These are phyloP conservation scores for Gambusia affinis DNA, from an alignment of 2,113 vertebrate genomes.

Conservation along the genomic window DNA sequence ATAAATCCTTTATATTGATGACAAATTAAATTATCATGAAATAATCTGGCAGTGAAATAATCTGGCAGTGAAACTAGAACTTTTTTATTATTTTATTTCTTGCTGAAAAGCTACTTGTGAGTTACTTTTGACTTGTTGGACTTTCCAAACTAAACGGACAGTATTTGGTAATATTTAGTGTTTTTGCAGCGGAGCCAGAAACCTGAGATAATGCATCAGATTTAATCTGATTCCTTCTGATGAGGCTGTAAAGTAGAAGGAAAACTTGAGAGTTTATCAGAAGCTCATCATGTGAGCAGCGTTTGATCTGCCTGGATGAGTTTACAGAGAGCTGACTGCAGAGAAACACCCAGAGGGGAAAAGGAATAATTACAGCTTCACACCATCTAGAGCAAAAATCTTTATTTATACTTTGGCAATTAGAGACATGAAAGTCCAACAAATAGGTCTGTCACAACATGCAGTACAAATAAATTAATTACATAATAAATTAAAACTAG, in stretches of 20 bases:
- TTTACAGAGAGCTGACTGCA: not conserved
- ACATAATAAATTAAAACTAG: no score
- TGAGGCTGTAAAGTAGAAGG: not conserved
- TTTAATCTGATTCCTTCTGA: not conserved
- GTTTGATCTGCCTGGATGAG: not conserved
- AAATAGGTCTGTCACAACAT: not conserved
- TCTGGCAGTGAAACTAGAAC: no score
- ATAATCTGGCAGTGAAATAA: no score
- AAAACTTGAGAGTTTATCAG: not conserved
- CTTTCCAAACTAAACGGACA: no score
- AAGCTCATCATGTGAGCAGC: slow-evolving; percentile 14
- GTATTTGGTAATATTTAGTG: no score
- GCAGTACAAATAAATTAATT: no score
- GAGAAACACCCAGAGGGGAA: not conserved
- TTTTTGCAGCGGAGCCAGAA: not conserved
- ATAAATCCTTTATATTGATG: no score
- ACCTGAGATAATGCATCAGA: not conserved
- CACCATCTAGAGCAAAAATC: not conserved
- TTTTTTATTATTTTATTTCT: no score
- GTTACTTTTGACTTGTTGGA: no score
- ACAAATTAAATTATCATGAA: no score
- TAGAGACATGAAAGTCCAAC: no score
- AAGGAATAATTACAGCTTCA: not conserved
- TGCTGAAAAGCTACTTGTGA: no score
- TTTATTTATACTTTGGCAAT: not conserved